Conservation (phyloP, 2,797 vertebrate species). For the Linurgus olivaceus region DNA sequence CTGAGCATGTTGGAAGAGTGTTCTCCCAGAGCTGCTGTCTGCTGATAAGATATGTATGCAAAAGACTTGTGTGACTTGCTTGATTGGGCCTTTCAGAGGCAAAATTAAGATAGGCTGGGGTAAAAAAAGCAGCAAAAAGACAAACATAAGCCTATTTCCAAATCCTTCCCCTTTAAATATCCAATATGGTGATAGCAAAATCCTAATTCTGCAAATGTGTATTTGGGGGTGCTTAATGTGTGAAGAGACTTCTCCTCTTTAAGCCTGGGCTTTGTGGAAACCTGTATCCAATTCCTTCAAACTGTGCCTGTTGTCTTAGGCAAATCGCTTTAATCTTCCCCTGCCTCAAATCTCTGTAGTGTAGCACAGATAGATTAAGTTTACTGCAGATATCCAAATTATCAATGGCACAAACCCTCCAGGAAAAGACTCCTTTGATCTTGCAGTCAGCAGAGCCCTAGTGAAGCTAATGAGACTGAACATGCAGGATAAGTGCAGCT, state of each 20-base stretch:
- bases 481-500: neutral
- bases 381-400: slow-evolving; percentile 48
- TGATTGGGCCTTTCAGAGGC: neutral
- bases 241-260: neutral
- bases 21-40: neutral
- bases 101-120: neutral
- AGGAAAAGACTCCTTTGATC: slow-evolving; percentile 39
- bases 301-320: neutral
- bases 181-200: neutral
- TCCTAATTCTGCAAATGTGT: neutral
- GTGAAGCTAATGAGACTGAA: slow-evolving; percentile 3
- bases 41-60: neutral
- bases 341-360: slow-evolving; percentile 15
- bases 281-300: neutral
- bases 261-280: slow-evolving; percentile 17
- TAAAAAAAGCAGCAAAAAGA: neutral
- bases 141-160: neutral
- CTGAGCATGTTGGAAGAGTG: rapidly evolving
- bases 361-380: slow-evolving; percentile 41
- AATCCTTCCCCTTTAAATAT: neutral
- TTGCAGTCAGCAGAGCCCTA: neutral
- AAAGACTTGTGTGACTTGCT: neutral
- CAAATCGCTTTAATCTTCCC: slow-evolving; percentile 59
- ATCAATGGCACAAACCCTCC: slow-evolving; percentile 30
- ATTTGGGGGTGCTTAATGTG: neutral